Evolutionary conservation across 2,797 vertebrate genomes (phyloP).

Genomic region (Acridotheres tristis): DNA sequence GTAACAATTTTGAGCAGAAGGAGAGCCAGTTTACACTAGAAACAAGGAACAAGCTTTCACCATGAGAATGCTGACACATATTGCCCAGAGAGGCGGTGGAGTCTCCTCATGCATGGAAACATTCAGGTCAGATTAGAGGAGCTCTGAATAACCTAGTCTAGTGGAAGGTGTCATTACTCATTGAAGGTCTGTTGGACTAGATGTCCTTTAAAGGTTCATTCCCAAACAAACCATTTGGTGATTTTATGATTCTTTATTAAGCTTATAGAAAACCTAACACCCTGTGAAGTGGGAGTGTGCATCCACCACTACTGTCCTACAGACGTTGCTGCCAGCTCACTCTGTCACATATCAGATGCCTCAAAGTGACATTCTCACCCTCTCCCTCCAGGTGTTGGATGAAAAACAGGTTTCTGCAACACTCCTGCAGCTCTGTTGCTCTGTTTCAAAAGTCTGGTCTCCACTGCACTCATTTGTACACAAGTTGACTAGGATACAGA

Average conservation of each 20-base stretch:
- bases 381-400: rapidly evolving
- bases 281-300: background rate
- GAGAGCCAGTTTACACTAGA: background rate
- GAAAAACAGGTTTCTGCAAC: background rate
- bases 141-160: background rate
- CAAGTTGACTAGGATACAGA: background rate
- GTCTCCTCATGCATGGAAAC: background rate
- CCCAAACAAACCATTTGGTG: background rate
- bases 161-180: background rate
- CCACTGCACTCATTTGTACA: too few relatives aligned
- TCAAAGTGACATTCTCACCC: background rate
- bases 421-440: background rate
- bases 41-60: background rate
- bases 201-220: background rate
- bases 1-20: background rate
- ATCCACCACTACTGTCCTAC: background rate
- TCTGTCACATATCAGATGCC: background rate
- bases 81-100: background rate
- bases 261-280: background rate
- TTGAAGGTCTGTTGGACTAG: background rate
- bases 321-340: rapidly evolving
- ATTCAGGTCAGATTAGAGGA: background rate
- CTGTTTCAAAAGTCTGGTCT: background rate
- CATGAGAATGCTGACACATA: too few relatives aligned
- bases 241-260: background rate